Conservation (phyloP, 2,888 invertebrate species). For the Erebia epiphron region DNA sequence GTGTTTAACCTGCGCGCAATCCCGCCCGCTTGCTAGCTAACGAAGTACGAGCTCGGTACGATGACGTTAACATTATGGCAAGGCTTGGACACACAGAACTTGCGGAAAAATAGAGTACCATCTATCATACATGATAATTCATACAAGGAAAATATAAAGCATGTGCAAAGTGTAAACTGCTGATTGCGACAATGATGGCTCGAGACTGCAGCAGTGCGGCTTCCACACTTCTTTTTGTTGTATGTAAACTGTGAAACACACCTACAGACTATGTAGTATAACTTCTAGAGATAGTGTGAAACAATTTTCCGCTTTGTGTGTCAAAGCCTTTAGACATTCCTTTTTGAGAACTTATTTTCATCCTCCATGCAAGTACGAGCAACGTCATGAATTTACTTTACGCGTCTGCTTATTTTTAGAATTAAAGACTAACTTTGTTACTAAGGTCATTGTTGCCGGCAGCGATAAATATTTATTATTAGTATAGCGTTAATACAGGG, state of each 20-base stretch:
- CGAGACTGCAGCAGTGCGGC: too few species aligned
- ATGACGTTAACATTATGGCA: conserved; percentile 56
- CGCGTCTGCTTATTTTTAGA: conserved; percentile 26
- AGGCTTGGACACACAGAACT: not conserved
- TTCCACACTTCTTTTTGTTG: too few species aligned
- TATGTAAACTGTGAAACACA: too few species aligned
- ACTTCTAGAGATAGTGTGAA: too few species aligned
- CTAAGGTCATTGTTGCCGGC: conserved; percentile 22
- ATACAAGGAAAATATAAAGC: too few species aligned
- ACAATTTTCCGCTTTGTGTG: not conserved
- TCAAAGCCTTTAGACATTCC: conserved; percentile 54
- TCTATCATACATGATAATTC: too few species aligned
- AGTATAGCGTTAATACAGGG: not conserved
- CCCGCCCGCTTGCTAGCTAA: conserved; percentile 45
- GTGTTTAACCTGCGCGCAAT: conserved; percentile 16
- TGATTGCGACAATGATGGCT: too few species aligned
- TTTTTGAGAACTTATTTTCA: conserved; percentile 45
- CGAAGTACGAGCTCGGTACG: conserved; percentile 48
- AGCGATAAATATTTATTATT: not conserved
- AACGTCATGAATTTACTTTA: conserved; percentile 33
- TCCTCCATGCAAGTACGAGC: conserved; percentile 27
- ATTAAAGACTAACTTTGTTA: conserved; percentile 24
- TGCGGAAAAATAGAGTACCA: not conserved
- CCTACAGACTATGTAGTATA: too few species aligned
- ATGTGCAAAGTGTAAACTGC: too few species aligned